A percentile compares a stretch with the other conserved stretches of the same genome.
Evolutionary conservation across 1,140 invertebrate genomes (phyloP).

Genomic region (Antheraea pernyi): DNA sequence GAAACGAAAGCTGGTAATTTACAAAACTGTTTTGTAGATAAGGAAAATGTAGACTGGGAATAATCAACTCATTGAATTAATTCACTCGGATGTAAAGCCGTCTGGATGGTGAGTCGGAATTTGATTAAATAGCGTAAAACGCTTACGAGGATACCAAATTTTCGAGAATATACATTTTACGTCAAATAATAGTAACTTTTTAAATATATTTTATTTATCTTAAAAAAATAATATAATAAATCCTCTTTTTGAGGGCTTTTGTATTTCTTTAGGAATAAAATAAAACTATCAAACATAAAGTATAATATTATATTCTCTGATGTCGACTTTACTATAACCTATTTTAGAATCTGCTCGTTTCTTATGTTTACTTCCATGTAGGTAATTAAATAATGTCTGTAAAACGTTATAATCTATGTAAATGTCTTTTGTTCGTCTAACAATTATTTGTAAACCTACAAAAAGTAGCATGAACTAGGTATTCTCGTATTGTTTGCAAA

Average conservation of each 20-base stretch:
- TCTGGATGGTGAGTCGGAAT: conserved; percentile 22
- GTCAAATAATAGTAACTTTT: no score
- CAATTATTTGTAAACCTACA: no score
- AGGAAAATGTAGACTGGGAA: conserved; percentile 18
- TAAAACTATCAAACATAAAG: neutral
- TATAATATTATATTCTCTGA: neutral
- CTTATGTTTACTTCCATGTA: neutral
- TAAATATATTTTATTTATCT: no score
- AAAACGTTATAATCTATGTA: neutral
- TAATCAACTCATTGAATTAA: conserved; percentile 29
- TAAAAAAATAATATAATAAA: neutral
- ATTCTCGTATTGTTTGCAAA: no score
- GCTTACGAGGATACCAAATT: neutral
- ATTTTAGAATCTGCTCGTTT: neutral
- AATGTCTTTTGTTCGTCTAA: no score
- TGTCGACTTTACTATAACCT: neutral
- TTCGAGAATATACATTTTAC: neutral
- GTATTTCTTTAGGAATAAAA: neutral
- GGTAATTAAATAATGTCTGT: neutral
- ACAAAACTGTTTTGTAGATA: conserved; percentile 5
- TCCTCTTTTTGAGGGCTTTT: neutral
- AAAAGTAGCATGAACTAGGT: no score
- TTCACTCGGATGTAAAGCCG: conserved; percentile 26
- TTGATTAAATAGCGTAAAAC: conserved; percentile 13
- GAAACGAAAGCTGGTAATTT: conserved; percentile 3